Evolutionary conservation across 2,888 invertebrate species (phyloP).

Genomic region (Lepidochrysops patricia): DNA sequence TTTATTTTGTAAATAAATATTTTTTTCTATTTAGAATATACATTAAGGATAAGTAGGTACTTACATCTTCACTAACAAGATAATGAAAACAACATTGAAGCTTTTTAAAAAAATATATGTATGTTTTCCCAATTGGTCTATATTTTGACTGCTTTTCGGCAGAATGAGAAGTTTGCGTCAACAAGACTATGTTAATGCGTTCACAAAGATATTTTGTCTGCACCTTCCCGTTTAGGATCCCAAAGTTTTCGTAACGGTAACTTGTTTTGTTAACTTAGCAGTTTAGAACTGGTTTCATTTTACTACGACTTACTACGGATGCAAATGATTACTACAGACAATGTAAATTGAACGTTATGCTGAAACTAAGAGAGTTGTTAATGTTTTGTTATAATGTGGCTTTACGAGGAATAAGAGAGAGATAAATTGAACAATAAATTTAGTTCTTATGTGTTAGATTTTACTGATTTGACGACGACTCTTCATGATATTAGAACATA

Average conservation of each 20-base stretch:
- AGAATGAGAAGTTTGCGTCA: not conserved
- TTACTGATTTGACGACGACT: not conserved
- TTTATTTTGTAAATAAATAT: too few relatives aligned
- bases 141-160: not conserved
- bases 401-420: not conserved
- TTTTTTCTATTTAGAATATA: too few relatives aligned
- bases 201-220: conserved; percentile 2
- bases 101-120: too few relatives aligned
- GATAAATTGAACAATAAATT: not conserved
- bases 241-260: conserved; percentile 48
- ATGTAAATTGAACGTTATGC: conserved; percentile 12
- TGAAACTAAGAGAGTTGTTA: not conserved
- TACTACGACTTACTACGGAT: conserved; percentile 62
- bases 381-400: conserved; percentile 3
- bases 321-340: conserved; percentile 14
- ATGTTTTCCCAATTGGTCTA: not conserved
- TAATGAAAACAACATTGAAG: too few relatives aligned
- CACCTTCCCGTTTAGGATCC: not conserved
- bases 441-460: not conserved
- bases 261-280: conserved; percentile 45
- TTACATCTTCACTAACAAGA: too few relatives aligned
- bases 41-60: too few relatives aligned
- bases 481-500: not conserved
- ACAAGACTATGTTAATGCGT: not conserved
- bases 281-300: conserved; percentile 57